Percentiles rank a stretch among this genome's conserved stretches.
Conservation (phyloP, 1,140 invertebrate species). For the Psilanteris sp. region DNA sequence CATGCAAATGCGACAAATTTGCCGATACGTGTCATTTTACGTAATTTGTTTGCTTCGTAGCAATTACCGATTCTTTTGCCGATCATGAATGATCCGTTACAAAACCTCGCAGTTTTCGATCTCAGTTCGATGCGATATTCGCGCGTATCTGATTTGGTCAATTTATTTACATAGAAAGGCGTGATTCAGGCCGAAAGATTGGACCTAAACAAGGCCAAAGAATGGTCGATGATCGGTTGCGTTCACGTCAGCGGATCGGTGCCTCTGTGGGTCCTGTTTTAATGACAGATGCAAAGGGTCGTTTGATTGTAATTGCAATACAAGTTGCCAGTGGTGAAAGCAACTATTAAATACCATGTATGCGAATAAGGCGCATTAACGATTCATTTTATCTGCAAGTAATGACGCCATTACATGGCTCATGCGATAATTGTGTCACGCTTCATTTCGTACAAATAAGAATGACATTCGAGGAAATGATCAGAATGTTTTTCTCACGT, state of each 20-base stretch:
- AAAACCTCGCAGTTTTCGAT: no score
- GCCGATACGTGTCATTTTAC: constrained; percentile 52
- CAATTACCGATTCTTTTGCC: constrained; percentile 31
- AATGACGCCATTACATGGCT: constrained; percentile 57
- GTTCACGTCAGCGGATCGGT: no score
- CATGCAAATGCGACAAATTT: constrained; percentile 50
- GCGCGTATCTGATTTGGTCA: no score
- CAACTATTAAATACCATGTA: constrained; percentile 45
- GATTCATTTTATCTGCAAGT: constrained; percentile 47
- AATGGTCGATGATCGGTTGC: no score
- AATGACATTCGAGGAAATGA: constrained; percentile 51
- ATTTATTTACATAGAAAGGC: no score
- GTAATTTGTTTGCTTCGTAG: constrained; percentile 17
- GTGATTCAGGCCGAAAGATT: no score
- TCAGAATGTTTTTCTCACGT: constrained; percentile 25
- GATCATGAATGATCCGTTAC: no score
- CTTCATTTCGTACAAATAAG: constrained; percentile 50
- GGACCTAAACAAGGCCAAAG: no score
- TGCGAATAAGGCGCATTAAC: constrained; percentile 54
- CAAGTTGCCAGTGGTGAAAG: constrained; percentile 45
- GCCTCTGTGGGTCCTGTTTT: constrained; percentile 1
- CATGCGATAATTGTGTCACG: constrained; percentile 57
- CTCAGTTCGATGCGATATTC: no score
- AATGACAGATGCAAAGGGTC: constrained; percentile 21
- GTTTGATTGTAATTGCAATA: constrained; percentile 38